Conservation (phyloP, 2,797 vertebrate species). For the Siniperca obscura region DNA sequence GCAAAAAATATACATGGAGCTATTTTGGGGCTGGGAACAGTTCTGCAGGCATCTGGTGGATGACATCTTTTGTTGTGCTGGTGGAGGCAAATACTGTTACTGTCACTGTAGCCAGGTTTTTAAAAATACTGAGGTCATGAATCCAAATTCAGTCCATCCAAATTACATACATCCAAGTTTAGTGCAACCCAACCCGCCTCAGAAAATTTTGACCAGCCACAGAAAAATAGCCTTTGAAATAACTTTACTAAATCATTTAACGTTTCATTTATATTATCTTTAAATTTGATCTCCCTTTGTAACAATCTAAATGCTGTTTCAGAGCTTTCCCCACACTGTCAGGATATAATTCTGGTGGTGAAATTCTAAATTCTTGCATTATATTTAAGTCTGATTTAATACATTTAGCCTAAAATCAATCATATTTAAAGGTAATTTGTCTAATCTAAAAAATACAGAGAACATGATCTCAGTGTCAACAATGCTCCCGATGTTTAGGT, state of each 20-base stretch:
- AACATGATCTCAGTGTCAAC: slow-evolving; percentile 10
- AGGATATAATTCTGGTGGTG: background rate
- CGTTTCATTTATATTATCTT: background rate
- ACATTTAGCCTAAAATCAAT: slow-evolving; percentile 14
- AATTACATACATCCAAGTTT: background rate
- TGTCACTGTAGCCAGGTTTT: slow-evolving; percentile 19
- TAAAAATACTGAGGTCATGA: slow-evolving; percentile 14
- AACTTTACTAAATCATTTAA: background rate
- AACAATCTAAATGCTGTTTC: background rate
- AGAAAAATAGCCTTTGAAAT: background rate
- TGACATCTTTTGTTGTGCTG: slow-evolving; percentile 57
- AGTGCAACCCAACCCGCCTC: background rate
- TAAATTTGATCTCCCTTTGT: background rate
- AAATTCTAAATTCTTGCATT: background rate
- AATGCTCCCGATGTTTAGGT: slow-evolving; percentile 6
- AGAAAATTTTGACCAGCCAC: background rate
- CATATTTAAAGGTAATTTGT: background rate
- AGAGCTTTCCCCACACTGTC: background rate
- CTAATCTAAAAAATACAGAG: background rate
- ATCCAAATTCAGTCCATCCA: background rate
- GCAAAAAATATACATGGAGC: slow-evolving; percentile 60
- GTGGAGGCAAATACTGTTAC: slow-evolving; percentile 34
- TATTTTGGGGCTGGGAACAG: slow-evolving; percentile 61
- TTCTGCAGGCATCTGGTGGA: slow-evolving; percentile 35
- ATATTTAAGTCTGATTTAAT: slow-evolving; percentile 9